A percentile compares a stretch with the other conserved stretches of the same genome.
phyloP scores from a whole-genome alignment of 2,113 vertebrate genomes.

The Dendrocopos noguchii region DNA sequence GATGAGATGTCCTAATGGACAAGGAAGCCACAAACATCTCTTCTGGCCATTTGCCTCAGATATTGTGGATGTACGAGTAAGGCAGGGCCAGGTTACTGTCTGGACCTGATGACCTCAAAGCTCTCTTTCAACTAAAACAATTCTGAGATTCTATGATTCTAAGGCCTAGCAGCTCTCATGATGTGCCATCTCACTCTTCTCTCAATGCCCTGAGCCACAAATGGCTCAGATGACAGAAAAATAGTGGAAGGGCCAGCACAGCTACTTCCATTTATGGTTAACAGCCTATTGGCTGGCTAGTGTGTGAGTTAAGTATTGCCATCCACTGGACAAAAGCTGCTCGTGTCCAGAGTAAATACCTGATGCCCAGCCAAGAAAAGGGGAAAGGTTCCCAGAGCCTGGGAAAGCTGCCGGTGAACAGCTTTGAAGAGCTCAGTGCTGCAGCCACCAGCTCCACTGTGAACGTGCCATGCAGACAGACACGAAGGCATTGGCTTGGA shows the following conservation, averaged over 20 bases:
- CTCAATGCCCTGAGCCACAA: background rate
- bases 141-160: no score
- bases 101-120: background rate
- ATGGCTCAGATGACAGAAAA: background rate
- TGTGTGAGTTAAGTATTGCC: rapidly evolving
- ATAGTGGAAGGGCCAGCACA: background rate
- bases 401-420: background rate
- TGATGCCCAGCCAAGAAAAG: background rate
- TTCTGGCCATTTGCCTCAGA: background rate
- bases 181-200: background rate
- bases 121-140: background rate
- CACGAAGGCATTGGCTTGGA: rapidly evolving
- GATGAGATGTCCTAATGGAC: background rate
- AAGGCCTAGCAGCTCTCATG: background rate
- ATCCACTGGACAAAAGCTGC: background rate
- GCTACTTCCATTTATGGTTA: background rate
- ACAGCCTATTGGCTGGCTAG: background rate
- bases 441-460: background rate
- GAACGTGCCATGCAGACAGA: rapidly evolving
- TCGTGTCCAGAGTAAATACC: background rate
- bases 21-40: background rate
- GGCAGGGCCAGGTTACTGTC: background rate
- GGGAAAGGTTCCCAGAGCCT: background rate
- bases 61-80: background rate
- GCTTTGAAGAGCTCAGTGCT: background rate